Evolutionary conservation across 2,888 invertebrate genomes (phyloP).

Genomic region (Agriotes lineatus): DNA sequence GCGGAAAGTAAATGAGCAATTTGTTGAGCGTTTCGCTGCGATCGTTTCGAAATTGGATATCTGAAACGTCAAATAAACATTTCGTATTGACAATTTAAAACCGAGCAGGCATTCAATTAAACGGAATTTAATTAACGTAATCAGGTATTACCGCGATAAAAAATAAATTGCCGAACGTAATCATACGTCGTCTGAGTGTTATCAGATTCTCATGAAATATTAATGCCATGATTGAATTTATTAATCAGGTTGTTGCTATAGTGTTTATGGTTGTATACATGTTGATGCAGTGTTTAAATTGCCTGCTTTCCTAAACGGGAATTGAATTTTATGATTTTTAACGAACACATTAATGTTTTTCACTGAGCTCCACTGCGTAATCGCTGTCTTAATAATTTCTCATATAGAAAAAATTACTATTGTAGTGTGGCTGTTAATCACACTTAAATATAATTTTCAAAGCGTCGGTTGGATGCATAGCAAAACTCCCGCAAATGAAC

Average conservation of each 20-base stretch:
- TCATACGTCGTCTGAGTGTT: neutral
- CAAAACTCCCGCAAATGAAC: neutral
- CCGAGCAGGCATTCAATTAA: neutral
- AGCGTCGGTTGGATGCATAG: no score
- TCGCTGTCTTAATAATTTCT: no score
- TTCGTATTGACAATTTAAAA: neutral
- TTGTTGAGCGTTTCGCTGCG: neutral
- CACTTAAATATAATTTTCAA: no score
- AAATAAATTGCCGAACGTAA: slow-evolving; percentile 5
- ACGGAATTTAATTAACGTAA: slow-evolving; percentile 10
- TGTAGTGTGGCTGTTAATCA: no score
- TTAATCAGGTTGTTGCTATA: neutral
- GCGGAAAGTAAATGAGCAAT: slow-evolving; percentile 8
- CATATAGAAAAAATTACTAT: no score
- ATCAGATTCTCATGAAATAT: slow-evolving; percentile 6
- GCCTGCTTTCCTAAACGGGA: no score
- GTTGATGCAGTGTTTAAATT: no score
- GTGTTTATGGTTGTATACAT: no score
- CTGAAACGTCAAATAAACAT: slow-evolving; percentile 18
- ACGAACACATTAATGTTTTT: no score
- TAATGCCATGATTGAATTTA: neutral
- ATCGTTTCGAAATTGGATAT: neutral
- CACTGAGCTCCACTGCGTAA: no score
- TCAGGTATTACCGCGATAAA: slow-evolving; percentile 13
- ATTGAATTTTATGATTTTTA: no score